Percentiles rank a stretch among this genome's conserved stretches.
phyloP scores from a whole-genome alignment of 2,113 vertebrate species.

The Coregonus clupeaformis region DNA sequence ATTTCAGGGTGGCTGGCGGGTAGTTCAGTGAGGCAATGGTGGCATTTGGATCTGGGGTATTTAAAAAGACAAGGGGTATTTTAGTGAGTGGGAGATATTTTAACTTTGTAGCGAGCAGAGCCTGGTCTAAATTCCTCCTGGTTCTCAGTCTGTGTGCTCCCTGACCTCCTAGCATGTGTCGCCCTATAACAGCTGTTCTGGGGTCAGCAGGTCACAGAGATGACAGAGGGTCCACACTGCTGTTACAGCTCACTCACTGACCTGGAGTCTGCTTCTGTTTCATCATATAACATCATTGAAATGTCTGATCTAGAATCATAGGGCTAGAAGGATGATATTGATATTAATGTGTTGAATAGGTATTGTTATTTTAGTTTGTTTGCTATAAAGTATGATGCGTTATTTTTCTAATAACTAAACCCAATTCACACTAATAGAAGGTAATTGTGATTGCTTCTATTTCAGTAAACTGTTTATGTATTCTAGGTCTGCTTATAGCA shows the following conservation, averaged over 20 bases:
- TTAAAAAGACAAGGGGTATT: not conserved
- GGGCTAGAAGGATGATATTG: not conserved
- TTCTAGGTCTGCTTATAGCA: no score
- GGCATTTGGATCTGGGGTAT: not conserved
- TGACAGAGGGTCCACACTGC: not conserved
- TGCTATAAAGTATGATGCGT: not conserved
- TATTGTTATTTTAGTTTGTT: not conserved
- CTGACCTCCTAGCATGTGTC: slow-evolving; percentile 14
- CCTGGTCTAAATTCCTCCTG: slow-evolving; percentile 16
- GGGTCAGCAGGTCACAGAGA: not conserved
- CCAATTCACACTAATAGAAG: no score
- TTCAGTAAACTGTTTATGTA: no score
- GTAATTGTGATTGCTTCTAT: no score
- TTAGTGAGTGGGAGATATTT: slow-evolving; percentile 9
- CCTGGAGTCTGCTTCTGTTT: not conserved
- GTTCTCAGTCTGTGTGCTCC: not conserved
- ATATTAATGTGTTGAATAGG: not conserved
- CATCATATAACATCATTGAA: no score
- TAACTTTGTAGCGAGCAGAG: slow-evolving; percentile 13
- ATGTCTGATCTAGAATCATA: no score
- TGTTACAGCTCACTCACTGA: not conserved
- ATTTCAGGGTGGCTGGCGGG: not conserved
- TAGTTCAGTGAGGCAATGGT: not conserved
- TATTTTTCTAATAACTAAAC: not conserved
- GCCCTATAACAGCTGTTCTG: slow-evolving; percentile 2